A percentile compares a stretch with the other conserved stretches of the same genome.
phyloP scores from a whole-genome alignment of 2,888 invertebrate genomes.

The Lutraria lutraria region DNA sequence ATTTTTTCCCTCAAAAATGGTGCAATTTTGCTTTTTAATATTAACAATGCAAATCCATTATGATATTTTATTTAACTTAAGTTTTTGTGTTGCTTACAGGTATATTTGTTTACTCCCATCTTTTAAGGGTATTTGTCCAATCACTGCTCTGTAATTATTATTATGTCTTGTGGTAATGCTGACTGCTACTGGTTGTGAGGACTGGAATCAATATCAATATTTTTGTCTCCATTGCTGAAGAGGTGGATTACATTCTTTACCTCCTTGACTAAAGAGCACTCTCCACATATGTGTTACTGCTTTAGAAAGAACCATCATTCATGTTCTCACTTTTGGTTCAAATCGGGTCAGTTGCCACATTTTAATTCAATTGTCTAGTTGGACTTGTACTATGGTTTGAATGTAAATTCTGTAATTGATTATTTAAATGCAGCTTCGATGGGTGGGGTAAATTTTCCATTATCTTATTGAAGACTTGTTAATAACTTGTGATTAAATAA shows the following conservation, averaged over 20 bases:
- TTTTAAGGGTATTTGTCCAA: too few species aligned
- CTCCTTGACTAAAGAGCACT: not conserved
- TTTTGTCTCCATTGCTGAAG: constrained; percentile 10
- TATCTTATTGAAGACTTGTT: not conserved
- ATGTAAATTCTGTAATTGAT: not conserved
- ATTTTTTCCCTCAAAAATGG: not conserved
- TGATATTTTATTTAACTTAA: not conserved
- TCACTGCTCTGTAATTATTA: too few species aligned
- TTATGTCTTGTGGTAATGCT: not conserved
- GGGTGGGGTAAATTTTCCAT: not conserved
- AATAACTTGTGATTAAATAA: not conserved
- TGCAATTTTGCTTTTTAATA: not conserved
- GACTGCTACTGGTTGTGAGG: not conserved
- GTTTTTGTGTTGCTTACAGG: not conserved
- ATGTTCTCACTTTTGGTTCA: too few species aligned
- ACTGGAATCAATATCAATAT: not conserved
- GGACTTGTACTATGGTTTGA: not conserved
- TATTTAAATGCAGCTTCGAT: not conserved
- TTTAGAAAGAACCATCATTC: too few species aligned
- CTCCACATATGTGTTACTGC: not conserved
- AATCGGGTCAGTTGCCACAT: too few species aligned
- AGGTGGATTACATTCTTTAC: not conserved
- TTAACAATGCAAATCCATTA: not conserved
- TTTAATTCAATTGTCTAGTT: not conserved
- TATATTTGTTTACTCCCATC: too few species aligned